Evolutionary conservation across 30 jellyfish, hydroid and myxozoan species (phyloP), one percentile per base, ranked within the genome.

Genomic region (Phacellophora camtschatica): DNA sequence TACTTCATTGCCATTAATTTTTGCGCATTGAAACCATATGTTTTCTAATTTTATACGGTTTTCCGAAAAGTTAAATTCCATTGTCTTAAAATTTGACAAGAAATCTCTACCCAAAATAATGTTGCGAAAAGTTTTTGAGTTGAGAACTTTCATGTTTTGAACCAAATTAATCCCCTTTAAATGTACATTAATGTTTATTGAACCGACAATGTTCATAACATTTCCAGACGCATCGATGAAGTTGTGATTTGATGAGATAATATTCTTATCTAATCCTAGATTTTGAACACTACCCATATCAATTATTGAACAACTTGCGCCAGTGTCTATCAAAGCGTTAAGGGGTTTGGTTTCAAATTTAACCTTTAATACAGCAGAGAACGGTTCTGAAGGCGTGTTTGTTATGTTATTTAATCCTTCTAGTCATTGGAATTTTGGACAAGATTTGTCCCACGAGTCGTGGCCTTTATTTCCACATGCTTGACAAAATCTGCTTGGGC

Each of bases 391-490:
- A 7, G 53, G 2, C 25, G 10, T 65, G 4, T 30, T 33, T 29
- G 15, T 12, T 2, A 8, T 22, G 13, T 50, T 27, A 5, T 35
- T 19, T 1, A 10, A 20, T 1, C 20, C 85, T 33, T 56, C 31
- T 63, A 78, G 83, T 78, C 90, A 78, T 54, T 74, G 87, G 28
- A 43, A 46, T 29, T 46, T 71, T 32, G 85, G 77, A 28, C 77
- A 71, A 29, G 79, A 46, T 9, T 75, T 43, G 36, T 43, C 31
- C 80, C 77, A 71, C 11, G 85, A 75, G 34, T 71, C 85, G 50
- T 71, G 85, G 5, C 85, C 85, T 48, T 0, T 46, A 30, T 71
- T 71, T 29, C 85, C 80, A 31, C 85, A 74, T 22, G 78, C 87
- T 55, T 54, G 87, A 25, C 87, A 50, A 74, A 23, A 74, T 5